Conservation (phyloP, 2,888 invertebrate genomes). For the Adelognathus sp. region DNA sequence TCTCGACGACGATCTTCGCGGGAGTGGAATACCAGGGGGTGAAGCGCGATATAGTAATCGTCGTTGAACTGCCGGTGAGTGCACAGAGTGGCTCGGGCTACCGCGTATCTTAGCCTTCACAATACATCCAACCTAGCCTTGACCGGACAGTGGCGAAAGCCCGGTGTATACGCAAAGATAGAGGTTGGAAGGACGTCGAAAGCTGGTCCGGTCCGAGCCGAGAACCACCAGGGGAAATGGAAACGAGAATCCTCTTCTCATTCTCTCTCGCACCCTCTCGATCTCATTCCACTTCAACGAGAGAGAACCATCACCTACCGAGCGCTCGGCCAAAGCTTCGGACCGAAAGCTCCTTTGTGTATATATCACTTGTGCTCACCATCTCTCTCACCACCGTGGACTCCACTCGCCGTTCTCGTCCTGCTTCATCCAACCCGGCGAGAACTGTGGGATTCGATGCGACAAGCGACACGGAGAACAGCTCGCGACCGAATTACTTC, state of each 20-base stretch:
- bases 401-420: not conserved
- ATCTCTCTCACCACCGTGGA: slow-evolving; percentile 2
- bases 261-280: not conserved
- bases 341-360: slow-evolving; percentile 1
- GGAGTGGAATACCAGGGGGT: no score
- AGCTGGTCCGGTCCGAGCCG: not conserved
- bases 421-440: not conserved
- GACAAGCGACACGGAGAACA: slow-evolving; percentile 21
- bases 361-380: not conserved
- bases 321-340: not conserved
- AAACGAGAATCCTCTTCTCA: slow-evolving; percentile 18
- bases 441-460: slow-evolving; percentile 1
- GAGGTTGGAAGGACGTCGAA: slow-evolving; percentile 3
- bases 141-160: slow-evolving; percentile 7
- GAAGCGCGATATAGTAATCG: not conserved
- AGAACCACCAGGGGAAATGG: not conserved
- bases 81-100: not conserved
- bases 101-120: not conserved
- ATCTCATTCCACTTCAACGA: not conserved
- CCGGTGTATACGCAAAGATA: not conserved
- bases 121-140: not conserved
- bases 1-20: not conserved
- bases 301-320: not conserved
- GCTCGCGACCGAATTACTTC: slow-evolving; percentile 31
- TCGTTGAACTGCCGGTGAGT: slow-evolving; percentile 16